Conservation (phyloP, 2,888 invertebrate species). For the Thera obeliscata region DNA sequence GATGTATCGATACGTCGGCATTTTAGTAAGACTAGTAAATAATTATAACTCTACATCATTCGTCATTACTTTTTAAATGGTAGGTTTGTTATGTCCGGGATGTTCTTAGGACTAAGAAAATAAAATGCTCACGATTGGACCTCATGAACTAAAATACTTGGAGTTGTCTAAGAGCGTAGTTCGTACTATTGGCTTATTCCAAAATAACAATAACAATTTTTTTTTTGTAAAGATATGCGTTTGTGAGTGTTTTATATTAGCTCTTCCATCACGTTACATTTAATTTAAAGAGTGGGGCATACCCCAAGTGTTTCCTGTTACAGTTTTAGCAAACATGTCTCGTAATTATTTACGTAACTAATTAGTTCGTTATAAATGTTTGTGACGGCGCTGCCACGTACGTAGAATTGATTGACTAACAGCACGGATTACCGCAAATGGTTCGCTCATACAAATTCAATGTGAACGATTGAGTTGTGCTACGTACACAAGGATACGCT, state of each 20-base stretch:
- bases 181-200: too few relatives aligned
- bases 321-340: conserved; percentile 13
- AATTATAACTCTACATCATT: neutral
- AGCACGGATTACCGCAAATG: conserved; percentile 40
- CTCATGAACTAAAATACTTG: too few relatives aligned
- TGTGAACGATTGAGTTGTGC: conserved; percentile 33
- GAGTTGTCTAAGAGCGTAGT: too few relatives aligned
- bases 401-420: conserved; percentile 42
- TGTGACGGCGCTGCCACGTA: conserved; percentile 34
- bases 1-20: neutral
- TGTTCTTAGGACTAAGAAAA: neutral
- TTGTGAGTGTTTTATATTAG: too few relatives aligned
- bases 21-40: neutral
- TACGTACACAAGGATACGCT: neutral
- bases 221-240: too few relatives aligned
- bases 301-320: neutral
- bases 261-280: neutral
- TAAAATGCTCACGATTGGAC: too few relatives aligned
- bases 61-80: neutral
- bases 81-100: too few relatives aligned
- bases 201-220: too few relatives aligned
- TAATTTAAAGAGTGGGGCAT: neutral
- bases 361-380: conserved; percentile 38
- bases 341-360: conserved; percentile 30
- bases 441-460: conserved; percentile 43